Evolutionary conservation across 2,113 vertebrate species (phyloP).

Genomic region (Oreochromis tanganicae): DNA sequence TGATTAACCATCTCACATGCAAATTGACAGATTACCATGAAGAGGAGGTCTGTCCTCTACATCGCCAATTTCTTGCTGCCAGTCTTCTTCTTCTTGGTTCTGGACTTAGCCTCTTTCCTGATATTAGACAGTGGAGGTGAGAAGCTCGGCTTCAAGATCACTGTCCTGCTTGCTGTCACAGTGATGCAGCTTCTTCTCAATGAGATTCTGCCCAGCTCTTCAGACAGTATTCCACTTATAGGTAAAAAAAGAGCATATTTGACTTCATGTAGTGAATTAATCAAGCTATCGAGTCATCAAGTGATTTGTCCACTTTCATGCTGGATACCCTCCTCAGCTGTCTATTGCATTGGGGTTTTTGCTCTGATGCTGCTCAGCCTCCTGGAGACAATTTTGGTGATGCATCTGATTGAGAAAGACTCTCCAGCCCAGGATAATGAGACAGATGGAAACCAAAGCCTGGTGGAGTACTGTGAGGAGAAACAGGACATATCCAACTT

Average conservation of each 20-base stretch:
- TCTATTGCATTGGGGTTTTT: not conserved
- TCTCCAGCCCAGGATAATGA: not conserved
- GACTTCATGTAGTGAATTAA: not conserved
- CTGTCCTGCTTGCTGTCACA: slow-evolving; percentile 60
- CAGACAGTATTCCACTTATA: slow-evolving; percentile 61
- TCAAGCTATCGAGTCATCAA: not conserved
- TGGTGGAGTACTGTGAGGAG: not conserved
- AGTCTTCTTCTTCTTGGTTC: slow-evolving; percentile 62
- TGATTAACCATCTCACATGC: not conserved
- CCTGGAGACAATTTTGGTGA: not conserved
- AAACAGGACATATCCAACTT: not conserved
- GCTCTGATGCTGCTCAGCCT: not conserved
- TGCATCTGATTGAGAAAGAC: not conserved
- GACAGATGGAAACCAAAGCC: not conserved
- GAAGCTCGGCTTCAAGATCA: slow-evolving; percentile 70
- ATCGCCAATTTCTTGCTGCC: slow-evolving; percentile 75
- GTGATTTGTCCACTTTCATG: not conserved
- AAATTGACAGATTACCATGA: slow-evolving; percentile 67
- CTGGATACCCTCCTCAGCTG: not conserved
- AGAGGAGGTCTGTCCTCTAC: slow-evolving; percentile 68
- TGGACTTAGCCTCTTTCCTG: slow-evolving; percentile 75
- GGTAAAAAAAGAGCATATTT: slow-evolving; percentile 18
- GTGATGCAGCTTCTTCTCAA: slow-evolving; percentile 69
- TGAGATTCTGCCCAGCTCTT: slow-evolving; percentile 60
- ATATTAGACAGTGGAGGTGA: slow-evolving; percentile 68